These are phyloP conservation scores for Callimorpha dominula DNA, from an alignment of 2,888 invertebrate species.

Conservation along the genomic window DNA sequence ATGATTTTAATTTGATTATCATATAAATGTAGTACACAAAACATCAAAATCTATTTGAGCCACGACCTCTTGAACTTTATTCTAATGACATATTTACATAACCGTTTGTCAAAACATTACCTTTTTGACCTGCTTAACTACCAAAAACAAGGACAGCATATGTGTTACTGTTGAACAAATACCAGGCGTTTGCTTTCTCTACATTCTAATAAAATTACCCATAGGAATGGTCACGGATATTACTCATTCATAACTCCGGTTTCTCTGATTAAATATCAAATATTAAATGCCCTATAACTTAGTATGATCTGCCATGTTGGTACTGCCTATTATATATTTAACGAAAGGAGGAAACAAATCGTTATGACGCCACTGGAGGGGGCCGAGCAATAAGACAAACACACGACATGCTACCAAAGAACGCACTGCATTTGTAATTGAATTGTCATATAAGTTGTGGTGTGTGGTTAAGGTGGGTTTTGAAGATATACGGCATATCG, in stretches of 20 bases:
- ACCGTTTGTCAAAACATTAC: background rate
- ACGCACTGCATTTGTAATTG: background rate
- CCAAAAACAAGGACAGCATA: background rate
- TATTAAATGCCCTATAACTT: no score
- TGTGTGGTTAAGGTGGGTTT: no score
- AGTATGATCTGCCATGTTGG: background rate
- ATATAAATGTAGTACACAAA: background rate
- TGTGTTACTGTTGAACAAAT: background rate
- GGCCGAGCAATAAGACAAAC: background rate
- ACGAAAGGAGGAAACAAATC: background rate
- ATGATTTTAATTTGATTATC: background rate
- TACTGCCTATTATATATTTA: background rate
- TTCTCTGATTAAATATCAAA: no score
- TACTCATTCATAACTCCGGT: no score
- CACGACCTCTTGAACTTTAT: background rate
- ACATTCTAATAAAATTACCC: no score
- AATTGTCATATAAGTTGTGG: no score
- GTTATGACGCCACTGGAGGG: conserved; percentile 4
- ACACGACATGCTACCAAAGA: background rate
- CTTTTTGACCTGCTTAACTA: background rate
- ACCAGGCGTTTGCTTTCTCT: background rate
- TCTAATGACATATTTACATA: background rate
- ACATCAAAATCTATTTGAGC: background rate
- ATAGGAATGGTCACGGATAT: no score
- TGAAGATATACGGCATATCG: no score